Evolutionary conservation across 2,888 invertebrate species (phyloP).

Genomic region (Thecocarcelia acutangulata): DNA sequence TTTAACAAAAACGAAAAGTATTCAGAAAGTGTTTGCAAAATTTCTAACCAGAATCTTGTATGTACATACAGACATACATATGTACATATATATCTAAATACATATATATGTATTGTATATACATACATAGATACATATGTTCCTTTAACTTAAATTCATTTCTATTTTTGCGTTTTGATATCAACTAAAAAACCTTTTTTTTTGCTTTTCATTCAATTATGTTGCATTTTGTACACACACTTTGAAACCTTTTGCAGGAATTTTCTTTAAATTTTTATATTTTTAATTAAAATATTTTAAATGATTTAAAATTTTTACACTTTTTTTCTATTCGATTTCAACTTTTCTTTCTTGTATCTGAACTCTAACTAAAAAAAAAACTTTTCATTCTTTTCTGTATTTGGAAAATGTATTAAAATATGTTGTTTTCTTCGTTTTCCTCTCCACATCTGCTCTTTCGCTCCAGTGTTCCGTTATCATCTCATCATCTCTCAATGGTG

Average conservation of each 20-base stretch:
- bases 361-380: conserved; percentile 67
- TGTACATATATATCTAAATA: not conserved
- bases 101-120: too few relatives aligned
- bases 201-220: not conserved
- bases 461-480: conserved; percentile 48
- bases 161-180: conserved; percentile 1
- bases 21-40: conserved; percentile 21
- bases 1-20: conserved; percentile 28
- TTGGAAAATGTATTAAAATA: conserved; percentile 70
- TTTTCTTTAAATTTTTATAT: not conserved
- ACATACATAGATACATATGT: not conserved
- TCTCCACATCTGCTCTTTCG: conserved; percentile 49
- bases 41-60: not conserved
- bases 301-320: conserved; percentile 36
- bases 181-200: not conserved
- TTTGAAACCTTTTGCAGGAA: conserved; percentile 11
- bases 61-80: not conserved
- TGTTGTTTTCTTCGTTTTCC: conserved; percentile 52
- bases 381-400: conserved; percentile 71
- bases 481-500: conserved; percentile 46
- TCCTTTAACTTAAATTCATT: not conserved
- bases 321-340: conserved; percentile 62
- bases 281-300: conserved; percentile 27
- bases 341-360: conserved; percentile 70
- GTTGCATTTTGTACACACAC: not conserved